Base-by-base conservation (phyloP, 1,140 invertebrate genomes). In the Heterodera schachtii region DNA sequence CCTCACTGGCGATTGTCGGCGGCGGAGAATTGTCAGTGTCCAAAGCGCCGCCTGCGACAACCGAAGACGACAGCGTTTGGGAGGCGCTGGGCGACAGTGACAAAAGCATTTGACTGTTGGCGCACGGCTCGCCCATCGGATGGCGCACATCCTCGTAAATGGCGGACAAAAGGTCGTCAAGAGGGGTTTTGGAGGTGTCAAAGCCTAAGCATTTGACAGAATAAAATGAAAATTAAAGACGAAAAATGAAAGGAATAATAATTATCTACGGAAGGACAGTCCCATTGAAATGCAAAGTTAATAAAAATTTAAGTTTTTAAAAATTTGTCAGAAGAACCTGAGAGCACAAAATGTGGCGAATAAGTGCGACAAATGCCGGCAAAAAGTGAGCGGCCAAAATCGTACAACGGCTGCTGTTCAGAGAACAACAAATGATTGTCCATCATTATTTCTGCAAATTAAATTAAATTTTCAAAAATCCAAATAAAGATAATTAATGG, bases 321-420 rank as follows among this genome's bases (percentile, higher is more conserved):
- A n/a, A 16, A 47, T 46, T 21, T 52, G 13, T 44, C 41, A 47
- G 73, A 19, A 66, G 21, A 41, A 86, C 85, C 86, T 0, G 86
- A 87, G 21, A 87, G 70, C 19, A 87, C 80, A 74, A 87, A 87
- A 79, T 87, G 83, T n/a, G 84, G 84, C 57, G 83, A 87, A 82
- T 86, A 87, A 19, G 77, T n/a, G 71, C 75, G 67, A 31, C 85
- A 84, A 52, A 87, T 79, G 7, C 86, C 86, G 6, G 86, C 86
- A 3, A 87, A 74, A 49, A 87, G 75, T 5, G 86, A 86, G 46
- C 83, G 49, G 4, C 86, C 86, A 31, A 87, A 82, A 60, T 85
- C 81, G 41, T 71, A 44, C 47, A 41, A 44, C 46, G 49, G 46
- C 70, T 43, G 79, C 21, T 47, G 79, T 74, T 80, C 69, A 46